phyloP scores from a whole-genome alignment of 2,888 invertebrate species.

The Papilio gigon region DNA sequence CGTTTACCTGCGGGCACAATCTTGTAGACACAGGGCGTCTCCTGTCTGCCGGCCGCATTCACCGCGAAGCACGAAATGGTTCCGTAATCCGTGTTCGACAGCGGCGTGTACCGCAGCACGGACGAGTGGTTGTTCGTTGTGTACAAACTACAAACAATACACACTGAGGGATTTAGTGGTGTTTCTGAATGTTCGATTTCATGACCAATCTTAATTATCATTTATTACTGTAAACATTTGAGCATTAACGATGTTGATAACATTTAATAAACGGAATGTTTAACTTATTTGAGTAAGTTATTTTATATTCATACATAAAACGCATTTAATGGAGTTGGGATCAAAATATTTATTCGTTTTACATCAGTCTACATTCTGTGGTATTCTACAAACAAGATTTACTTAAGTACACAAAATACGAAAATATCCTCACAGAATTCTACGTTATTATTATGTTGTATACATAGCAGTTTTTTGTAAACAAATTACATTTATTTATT shows the following conservation, averaged over 20 bases:
- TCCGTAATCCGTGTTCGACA: slow-evolving; percentile 92
- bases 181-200: too few species aligned
- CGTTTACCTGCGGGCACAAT: slow-evolving; percentile 89
- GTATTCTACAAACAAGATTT: neutral
- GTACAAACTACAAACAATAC: slow-evolving; percentile 61
- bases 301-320: neutral
- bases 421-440: neutral
- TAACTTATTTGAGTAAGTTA: neutral
- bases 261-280: neutral
- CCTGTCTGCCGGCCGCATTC: slow-evolving; percentile 91
- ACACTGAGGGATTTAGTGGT: slow-evolving; percentile 15
- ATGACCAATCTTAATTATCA: too few species aligned
- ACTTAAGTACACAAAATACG: neutral
- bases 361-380: neutral
- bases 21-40: slow-evolving; percentile 91
- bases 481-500: too few species aligned
- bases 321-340: neutral
- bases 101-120: slow-evolving; percentile 90
- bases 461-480: too few species aligned
- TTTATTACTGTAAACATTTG: too few species aligned
- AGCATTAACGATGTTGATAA: neutral
- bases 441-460: neutral
- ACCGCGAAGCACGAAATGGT: slow-evolving; percentile 91
- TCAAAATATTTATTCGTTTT: neutral
- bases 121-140: slow-evolving; percentile 85